Evolutionary conservation across 2,113 vertebrate species (phyloP).

Genomic region (Xerus inauris): DNA sequence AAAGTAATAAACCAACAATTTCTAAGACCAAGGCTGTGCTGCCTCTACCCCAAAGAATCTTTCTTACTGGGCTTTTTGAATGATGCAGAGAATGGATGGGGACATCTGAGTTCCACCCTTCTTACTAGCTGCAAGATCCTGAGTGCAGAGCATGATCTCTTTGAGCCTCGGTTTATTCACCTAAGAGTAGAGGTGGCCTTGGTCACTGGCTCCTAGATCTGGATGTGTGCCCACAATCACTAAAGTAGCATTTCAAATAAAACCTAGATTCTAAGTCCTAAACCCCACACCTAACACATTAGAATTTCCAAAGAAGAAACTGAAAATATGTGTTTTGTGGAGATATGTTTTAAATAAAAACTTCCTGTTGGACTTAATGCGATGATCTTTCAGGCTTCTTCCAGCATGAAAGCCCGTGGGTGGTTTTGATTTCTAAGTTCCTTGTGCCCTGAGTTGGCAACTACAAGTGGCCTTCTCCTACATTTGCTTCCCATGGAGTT

Average conservation of each 20-base stretch:
- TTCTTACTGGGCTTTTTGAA: not conserved
- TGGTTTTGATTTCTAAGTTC: not conserved
- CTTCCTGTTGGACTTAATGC: not conserved
- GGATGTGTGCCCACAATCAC: not conserved
- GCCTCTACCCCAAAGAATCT: not conserved
- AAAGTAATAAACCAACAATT: slow-evolving; percentile 13
- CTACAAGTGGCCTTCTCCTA: not conserved
- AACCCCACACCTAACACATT: not conserved
- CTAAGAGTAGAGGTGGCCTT: not conserved
- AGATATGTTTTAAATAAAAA: not conserved
- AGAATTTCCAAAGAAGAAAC: not conserved
- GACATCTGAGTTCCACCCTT: not conserved
- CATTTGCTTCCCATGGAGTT: not conserved
- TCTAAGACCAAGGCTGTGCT: not conserved
- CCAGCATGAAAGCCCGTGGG: not conserved
- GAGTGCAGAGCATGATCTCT: not conserved
- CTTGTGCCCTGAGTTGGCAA: not conserved
- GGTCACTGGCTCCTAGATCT: not conserved
- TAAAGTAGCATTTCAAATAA: slow-evolving; percentile 16
- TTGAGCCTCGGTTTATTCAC: not conserved
- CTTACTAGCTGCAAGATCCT: not conserved
- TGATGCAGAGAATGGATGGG: not conserved
- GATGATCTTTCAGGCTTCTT: not conserved
- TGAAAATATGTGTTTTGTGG: not conserved
- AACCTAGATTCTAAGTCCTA: not conserved